Conservation (phyloP, 1,140 invertebrate genomes). For the Aleiodes sp. region DNA sequence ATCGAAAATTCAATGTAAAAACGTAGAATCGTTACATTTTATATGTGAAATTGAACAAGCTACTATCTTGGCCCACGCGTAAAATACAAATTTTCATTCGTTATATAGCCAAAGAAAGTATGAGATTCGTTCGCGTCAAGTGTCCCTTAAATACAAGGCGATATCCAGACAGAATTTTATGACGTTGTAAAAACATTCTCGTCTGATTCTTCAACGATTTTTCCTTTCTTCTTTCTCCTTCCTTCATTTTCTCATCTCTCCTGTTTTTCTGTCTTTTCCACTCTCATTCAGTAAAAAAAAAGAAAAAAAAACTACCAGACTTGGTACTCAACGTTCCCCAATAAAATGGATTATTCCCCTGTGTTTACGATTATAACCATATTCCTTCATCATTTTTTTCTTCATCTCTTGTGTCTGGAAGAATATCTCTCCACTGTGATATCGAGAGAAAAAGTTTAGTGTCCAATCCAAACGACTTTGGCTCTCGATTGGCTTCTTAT, state of each 20-base stretch:
- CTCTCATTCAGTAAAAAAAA: background rate
- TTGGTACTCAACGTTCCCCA: background rate
- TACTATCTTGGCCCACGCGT: conserved; percentile 25
- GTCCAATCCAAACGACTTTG: background rate
- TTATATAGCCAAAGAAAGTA: conserved; percentile 1
- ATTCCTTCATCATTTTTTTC: background rate
- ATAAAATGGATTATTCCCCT: conserved; percentile 4
- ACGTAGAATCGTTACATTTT: background rate
- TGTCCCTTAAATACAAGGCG: conserved; percentile 50
- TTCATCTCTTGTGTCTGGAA: background rate
- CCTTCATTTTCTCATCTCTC: background rate
- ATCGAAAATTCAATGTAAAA: conserved; percentile 27
- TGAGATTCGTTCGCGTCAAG: conserved; percentile 37
- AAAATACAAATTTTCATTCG: conserved; percentile 49
- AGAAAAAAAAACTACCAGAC: background rate
- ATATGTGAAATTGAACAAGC: background rate
- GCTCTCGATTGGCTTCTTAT: background rate
- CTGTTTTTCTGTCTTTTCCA: background rate
- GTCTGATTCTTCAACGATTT: background rate
- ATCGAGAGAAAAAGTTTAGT: background rate
- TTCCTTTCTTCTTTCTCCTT: background rate
- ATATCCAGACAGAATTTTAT: conserved; percentile 45
- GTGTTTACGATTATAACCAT: conserved; percentile 12
- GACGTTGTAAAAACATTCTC: conserved; percentile 43
- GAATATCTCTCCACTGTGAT: background rate